These are phyloP conservation scores for Phocides pigmalion DNA, from an alignment of 1,140 invertebrate species.

Conservation along the genomic window DNA sequence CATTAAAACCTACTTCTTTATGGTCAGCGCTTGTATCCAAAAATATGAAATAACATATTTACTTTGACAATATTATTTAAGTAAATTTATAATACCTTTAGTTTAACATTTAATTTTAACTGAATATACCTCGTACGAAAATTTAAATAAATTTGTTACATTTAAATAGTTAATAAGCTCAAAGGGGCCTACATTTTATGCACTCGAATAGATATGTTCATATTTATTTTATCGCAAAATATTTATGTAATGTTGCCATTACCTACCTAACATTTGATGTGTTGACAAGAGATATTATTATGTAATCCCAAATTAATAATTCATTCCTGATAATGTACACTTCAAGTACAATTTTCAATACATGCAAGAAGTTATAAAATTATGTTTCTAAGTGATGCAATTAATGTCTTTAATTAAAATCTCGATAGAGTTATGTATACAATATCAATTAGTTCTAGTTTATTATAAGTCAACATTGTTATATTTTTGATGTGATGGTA, in stretches of 20 bases:
- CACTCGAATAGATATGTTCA: slow-evolving; percentile 39
- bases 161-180: slow-evolving; percentile 9
- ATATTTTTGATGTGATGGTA: slow-evolving; percentile 23
- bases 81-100: background rate
- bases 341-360: slow-evolving; percentile 64
- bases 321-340: slow-evolving; percentile 44
- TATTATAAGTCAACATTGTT: slow-evolving; percentile 45
- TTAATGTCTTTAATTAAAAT: slow-evolving; percentile 49
- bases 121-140: background rate
- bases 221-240: slow-evolving; percentile 28
- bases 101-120: slow-evolving; percentile 3
- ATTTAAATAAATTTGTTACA: slow-evolving; percentile 3
- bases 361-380: slow-evolving; percentile 5
- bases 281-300: background rate
- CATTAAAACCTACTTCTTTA: background rate
- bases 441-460: slow-evolving; percentile 40
- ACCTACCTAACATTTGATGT: slow-evolving; percentile 3
- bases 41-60: background rate
- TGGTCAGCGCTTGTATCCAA: background rate
- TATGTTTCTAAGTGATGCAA: slow-evolving; percentile 17
- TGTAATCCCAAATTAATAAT: background rate
- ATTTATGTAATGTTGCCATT: background rate
- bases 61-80: slow-evolving; percentile 22
- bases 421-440: slow-evolving; percentile 61
- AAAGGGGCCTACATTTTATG: slow-evolving; percentile 10